Conservation (phyloP, 1,140 invertebrate genomes). For the Cotesia typhae region DNA sequence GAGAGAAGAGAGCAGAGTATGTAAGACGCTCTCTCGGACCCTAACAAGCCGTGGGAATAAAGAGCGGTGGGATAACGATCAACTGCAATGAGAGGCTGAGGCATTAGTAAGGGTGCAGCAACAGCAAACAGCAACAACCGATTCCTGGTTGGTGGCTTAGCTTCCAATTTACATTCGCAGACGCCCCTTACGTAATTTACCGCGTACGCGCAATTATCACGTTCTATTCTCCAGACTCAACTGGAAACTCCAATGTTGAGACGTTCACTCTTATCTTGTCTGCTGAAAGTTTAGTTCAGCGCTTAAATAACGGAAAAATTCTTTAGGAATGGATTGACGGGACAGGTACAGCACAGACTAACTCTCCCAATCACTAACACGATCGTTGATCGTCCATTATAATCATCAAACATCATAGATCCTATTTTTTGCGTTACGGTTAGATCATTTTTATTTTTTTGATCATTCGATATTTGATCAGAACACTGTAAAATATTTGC, state of each 20-base stretch:
- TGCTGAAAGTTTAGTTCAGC: too few relatives aligned
- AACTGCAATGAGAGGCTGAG: background rate
- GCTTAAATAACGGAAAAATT: background rate
- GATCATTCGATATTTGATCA: too few relatives aligned
- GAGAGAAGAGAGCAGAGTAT: slow-evolving; percentile 10
- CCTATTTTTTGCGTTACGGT: too few relatives aligned
- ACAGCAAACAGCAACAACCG: background rate
- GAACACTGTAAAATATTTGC: too few relatives aligned
- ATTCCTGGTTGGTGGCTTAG: slow-evolving; percentile 11
- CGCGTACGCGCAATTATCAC: slow-evolving; percentile 20
- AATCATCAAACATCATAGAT: too few relatives aligned
- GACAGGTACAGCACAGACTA: too few relatives aligned
- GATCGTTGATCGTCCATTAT: background rate
- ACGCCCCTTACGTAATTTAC: slow-evolving; percentile 37
- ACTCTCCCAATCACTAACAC: background rate
- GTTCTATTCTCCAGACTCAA: background rate
- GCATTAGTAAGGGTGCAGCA: slow-evolving; percentile 20
- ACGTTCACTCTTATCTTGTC: background rate
- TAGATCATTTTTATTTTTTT: too few relatives aligned
- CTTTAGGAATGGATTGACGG: too few relatives aligned
- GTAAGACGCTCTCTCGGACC: slow-evolving; percentile 18
- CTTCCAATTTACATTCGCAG: slow-evolving; percentile 38
- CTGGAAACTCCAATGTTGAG: background rate
- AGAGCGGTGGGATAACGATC: slow-evolving; percentile 28
- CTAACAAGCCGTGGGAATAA: slow-evolving; percentile 36